Evolutionary conservation across 2,797 vertebrate genomes (phyloP).

Genomic region (Cyprinodon diabolis): DNA sequence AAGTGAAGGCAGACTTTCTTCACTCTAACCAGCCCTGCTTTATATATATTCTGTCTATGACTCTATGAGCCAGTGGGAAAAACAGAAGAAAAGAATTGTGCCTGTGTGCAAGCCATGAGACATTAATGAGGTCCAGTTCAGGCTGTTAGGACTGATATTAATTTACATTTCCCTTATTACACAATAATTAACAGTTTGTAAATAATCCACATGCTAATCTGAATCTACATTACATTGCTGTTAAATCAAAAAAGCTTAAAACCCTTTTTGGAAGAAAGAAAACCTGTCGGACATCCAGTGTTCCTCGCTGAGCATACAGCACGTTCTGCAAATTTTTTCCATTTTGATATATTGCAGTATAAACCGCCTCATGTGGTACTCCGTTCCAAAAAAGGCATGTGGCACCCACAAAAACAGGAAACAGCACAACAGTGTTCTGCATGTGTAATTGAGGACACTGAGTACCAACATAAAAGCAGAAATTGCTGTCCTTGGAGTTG

Average conservation of each 20-base stretch:
- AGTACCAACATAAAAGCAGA: conserved; percentile 15
- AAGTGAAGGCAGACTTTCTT: conserved; percentile 19
- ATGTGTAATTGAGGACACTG: conserved; percentile 4
- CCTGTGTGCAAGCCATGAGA: neutral
- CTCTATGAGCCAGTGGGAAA: conserved; percentile 46
- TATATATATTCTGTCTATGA: conserved; percentile 62
- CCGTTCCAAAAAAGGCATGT: neutral
- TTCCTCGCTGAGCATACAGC: neutral
- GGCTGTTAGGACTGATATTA: neutral
- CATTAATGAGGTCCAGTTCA: conserved; percentile 15
- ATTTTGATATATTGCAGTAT: conserved; percentile 3
- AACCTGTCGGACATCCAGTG: neutral
- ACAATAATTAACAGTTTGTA: neutral
- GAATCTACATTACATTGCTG: too few species aligned
- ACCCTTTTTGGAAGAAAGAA: neutral
- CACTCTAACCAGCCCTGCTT: conserved; percentile 26
- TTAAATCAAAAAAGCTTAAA: neutral
- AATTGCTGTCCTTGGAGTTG: conserved; percentile 1
- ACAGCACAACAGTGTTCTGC: conserved; percentile 1
- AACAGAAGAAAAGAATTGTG: conserved; percentile 13
- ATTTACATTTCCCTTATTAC: neutral
- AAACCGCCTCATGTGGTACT: neutral
- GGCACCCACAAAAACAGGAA: neutral
- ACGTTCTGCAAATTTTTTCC: neutral
- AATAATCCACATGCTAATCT: neutral